Evolutionary conservation across 2,888 invertebrate genomes (phyloP).

Genomic region (Sinhomidia bicolor): DNA sequence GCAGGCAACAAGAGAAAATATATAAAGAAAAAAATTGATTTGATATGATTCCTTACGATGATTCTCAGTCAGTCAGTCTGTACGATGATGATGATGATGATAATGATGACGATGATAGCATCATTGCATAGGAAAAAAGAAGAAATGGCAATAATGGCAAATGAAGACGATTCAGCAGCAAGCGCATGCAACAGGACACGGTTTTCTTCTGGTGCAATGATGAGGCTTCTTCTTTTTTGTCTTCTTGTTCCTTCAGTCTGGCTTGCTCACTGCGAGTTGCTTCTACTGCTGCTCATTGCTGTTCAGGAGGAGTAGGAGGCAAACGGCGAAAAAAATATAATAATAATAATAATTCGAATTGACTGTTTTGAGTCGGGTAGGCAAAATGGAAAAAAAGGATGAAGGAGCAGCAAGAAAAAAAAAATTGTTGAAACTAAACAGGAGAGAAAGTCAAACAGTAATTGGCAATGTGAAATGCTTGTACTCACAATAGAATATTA

Average conservation of each 20-base stretch:
- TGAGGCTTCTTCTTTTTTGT: background rate
- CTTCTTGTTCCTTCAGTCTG: background rate
- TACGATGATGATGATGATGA: background rate
- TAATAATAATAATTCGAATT: constrained; percentile 19
- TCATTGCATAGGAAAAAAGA: background rate
- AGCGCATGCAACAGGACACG: constrained; percentile 25
- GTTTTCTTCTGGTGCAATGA: background rate
- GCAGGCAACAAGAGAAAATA: background rate
- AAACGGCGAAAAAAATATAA: background rate
- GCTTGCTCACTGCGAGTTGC: too few relatives aligned
- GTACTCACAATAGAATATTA: background rate
- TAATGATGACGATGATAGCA: background rate
- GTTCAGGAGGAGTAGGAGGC: constrained; percentile 34
- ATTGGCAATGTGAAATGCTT: background rate
- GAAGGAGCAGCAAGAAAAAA: too few relatives aligned
- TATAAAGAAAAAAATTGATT: background rate
- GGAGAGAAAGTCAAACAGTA: constrained; percentile 11
- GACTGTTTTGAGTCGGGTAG: background rate
- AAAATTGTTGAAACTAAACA: too few relatives aligned
- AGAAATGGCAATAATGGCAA: background rate
- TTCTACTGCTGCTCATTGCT: too few relatives aligned
- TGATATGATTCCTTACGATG: constrained; percentile 30
- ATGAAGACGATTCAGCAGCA: background rate
- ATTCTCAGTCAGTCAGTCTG: constrained; percentile 3
- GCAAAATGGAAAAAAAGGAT: background rate